A percentile compares a stretch with the other conserved stretches of the same genome.
These are phyloP conservation scores for Sphaerophoria taeniata DNA, from an alignment of 2,888 invertebrate species.

Conservation along the genomic window DNA sequence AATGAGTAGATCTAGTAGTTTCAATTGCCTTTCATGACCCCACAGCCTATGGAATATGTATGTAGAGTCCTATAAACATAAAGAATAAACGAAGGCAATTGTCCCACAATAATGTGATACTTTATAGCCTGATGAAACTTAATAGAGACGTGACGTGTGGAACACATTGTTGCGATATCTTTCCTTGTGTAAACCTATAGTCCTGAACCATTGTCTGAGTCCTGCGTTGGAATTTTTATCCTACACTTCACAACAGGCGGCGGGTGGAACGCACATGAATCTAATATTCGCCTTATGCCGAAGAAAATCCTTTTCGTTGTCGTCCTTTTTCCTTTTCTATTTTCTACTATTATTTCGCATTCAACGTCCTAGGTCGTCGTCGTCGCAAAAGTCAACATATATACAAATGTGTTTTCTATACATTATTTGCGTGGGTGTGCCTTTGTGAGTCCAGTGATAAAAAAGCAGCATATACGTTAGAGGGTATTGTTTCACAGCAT, in stretches of 20 bases:
- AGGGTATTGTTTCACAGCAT: conserved; percentile 49
- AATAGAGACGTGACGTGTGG: conserved; percentile 73
- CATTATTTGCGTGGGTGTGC: not conserved
- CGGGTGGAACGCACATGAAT: conserved; percentile 70
- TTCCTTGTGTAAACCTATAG: conserved; percentile 8
- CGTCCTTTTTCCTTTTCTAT: conserved; percentile 24
- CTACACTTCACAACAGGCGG: conserved; percentile 32
- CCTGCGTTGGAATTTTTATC: conserved; percentile 30
- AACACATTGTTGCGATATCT: conserved; percentile 72
- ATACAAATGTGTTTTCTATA: not conserved
- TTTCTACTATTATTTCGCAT: conserved; percentile 61
- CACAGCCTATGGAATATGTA: conserved; percentile 33
- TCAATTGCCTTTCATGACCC: not conserved
- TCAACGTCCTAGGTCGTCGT: conserved; percentile 41
- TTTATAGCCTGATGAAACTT: conserved; percentile 74
- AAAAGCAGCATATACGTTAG: not conserved
- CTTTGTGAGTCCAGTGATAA: not conserved
- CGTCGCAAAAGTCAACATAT: not conserved
- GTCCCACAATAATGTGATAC: conserved; percentile 74
- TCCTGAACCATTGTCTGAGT: conserved; percentile 9
- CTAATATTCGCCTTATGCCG: conserved; percentile 70
- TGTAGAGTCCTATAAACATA: conserved; percentile 20
- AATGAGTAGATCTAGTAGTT: not conserved
- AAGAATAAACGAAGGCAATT: conserved; percentile 71
- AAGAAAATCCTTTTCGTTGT: conserved; percentile 59